Base-by-base conservation (phyloP, 2,888 invertebrate species). In the Spodoptera littoralis region DNA sequence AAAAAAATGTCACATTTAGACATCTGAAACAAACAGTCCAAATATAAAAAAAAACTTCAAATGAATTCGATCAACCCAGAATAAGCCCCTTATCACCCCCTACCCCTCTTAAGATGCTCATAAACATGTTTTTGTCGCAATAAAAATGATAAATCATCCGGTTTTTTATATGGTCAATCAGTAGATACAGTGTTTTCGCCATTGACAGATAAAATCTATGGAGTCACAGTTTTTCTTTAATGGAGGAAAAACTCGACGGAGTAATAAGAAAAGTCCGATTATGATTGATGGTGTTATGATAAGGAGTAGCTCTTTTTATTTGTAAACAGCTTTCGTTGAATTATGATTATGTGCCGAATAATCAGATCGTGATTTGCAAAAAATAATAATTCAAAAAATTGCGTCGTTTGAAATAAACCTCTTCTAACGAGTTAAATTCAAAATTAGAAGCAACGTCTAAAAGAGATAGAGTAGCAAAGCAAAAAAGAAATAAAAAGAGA, bases 61-160 rank as follows among this genome's bases (percentile, higher is more conserved):
- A 54, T 30, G 1, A 54, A 52, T 52, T 58, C 56, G 60, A 60
- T 67, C 51, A 24, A 30, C 42, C 54, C 73, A 77, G 85, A 85
- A 85, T 86, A 83, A 18, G 65, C 72, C 3, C 60, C 58, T 62
- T 70, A 69, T 65, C 69, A 55, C 73, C 65, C 65, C 72, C 77
- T 87, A 77, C 87, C 90, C 91, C 91, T 92, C 92, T 90, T 94
- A 92, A 93, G 92, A 92, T 92, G 91, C 93, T 91, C 93, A 95
- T 95, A 95, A 95, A 95, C 95, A 95, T 95, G 95, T 95, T 95
- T 95, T 95, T 94, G 91, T 90, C 87, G 92, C 93, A 92, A 93
- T 95, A 94, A 94, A 95, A 94, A 94, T 93, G 94, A 94, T 93
- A 93, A 94, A 95, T 95, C 93, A 93, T 91, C 90, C 84, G 87